Evolutionary conservation across 2,113 vertebrate species (phyloP).

Genomic region (Camelus bactrianus): DNA sequence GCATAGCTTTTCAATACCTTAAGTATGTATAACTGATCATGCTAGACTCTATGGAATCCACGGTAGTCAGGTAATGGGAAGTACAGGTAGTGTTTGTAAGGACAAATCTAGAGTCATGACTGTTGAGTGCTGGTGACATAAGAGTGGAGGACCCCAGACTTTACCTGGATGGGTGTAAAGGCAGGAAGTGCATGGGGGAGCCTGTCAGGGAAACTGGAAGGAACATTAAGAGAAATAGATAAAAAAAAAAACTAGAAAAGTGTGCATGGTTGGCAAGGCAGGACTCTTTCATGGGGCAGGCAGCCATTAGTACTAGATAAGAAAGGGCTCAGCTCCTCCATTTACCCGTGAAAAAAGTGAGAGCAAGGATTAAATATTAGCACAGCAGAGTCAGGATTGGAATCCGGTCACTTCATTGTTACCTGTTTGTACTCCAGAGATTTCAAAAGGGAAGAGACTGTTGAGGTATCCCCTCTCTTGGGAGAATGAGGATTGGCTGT

Average conservation of each 20-base stretch:
- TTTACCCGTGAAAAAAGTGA: background rate
- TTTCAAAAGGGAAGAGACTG: conserved; percentile 18
- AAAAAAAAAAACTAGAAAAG: background rate
- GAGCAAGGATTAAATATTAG: background rate
- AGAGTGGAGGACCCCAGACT: background rate
- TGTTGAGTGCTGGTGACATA: background rate
- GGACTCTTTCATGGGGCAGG: background rate
- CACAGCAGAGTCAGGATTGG: background rate
- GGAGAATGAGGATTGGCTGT: background rate
- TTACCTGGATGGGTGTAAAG: background rate
- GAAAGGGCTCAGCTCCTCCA: background rate
- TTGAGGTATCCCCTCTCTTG: background rate
- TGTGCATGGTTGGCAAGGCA: background rate
- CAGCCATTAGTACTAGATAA: background rate
- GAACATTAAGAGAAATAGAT: background rate
- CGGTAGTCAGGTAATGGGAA: background rate
- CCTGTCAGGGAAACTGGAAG: background rate
- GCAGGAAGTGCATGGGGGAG: background rate
- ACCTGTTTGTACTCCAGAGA: background rate
- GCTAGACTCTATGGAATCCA: background rate
- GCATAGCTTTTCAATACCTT: background rate
- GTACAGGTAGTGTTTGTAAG: background rate
- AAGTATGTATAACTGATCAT: background rate
- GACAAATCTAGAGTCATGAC: background rate
- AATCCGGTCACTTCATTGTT: background rate